These are phyloP conservation scores for Caiman crocodilus DNA, from an alignment of 2,797 vertebrate genomes.

Conservation along the genomic window DNA sequence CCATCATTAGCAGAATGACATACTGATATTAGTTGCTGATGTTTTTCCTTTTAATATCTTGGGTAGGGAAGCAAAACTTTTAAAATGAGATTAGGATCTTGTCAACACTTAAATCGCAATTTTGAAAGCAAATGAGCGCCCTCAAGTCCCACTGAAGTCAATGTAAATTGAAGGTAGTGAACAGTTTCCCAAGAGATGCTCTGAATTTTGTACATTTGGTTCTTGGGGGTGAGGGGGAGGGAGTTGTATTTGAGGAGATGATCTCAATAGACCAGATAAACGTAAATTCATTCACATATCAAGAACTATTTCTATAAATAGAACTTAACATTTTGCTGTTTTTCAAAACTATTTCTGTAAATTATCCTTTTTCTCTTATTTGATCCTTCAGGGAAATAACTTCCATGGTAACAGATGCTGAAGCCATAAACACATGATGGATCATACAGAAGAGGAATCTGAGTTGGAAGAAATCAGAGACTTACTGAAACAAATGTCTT, in stretches of 20 bases:
- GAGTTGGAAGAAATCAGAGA: background rate
- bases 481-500: background rate
- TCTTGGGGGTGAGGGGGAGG: background rate
- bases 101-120: background rate
- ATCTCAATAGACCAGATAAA: background rate
- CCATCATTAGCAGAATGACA: background rate
- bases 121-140: background rate
- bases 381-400: background rate
- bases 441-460: background rate
- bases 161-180: background rate
- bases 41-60: background rate
- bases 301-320: background rate
- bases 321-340: background rate
- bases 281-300: fast-evolving
- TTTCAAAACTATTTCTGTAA: background rate
- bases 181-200: background rate
- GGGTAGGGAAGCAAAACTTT: conserved; percentile 5
- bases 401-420: background rate
- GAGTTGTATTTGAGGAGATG: background rate
- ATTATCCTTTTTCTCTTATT: background rate
- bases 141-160: background rate
- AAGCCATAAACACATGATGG: background rate
- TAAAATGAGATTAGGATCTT: background rate
- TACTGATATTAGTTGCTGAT: background rate
- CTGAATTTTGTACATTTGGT: background rate